phyloP scores from a whole-genome alignment of 2,797 vertebrate genomes.

The Sebastes vulpes region DNA sequence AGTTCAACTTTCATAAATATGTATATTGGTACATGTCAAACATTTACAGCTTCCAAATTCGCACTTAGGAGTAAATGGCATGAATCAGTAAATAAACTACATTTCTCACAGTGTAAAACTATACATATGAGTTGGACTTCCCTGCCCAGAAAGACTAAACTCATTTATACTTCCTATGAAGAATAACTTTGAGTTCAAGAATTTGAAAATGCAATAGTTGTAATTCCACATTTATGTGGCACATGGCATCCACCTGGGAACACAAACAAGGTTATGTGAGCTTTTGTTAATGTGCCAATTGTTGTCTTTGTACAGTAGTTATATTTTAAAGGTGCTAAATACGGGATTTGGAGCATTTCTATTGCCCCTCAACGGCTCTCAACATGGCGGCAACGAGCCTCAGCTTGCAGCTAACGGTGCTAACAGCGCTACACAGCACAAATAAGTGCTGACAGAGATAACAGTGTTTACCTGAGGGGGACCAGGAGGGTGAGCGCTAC shows the following conservation, averaged over 20 bases:
- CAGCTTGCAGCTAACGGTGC: background rate
- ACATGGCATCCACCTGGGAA: background rate
- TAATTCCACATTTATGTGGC: constrained; percentile 8
- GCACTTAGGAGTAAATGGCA: constrained; percentile 53
- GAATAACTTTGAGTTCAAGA: constrained; percentile 16
- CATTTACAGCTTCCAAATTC: constrained; percentile 63
- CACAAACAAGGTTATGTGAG: background rate
- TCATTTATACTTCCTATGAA: constrained; percentile 11
- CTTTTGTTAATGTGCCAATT: background rate
- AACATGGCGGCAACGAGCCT: too few species aligned
- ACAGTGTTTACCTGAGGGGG: too few species aligned
- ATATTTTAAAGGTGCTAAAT: background rate
- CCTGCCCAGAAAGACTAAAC: constrained; percentile 6
- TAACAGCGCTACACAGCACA: background rate
- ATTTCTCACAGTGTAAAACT: constrained; percentile 36
- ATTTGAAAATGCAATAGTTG: constrained; percentile 1
- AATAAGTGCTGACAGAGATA: background rate
- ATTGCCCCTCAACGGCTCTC: too few species aligned
- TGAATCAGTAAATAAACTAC: constrained; percentile 53
- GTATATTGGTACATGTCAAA: constrained; percentile 63
- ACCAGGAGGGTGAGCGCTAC: too few species aligned
- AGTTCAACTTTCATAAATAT: constrained; percentile 64
- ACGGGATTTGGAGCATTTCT: too few species aligned
- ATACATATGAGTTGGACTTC: background rate
- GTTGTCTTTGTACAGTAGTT: background rate